These are phyloP conservation scores for Zoanthus gigantus DNA, from an alignment of 92 coral and sea anemone species.

Conservation along the genomic window DNA sequence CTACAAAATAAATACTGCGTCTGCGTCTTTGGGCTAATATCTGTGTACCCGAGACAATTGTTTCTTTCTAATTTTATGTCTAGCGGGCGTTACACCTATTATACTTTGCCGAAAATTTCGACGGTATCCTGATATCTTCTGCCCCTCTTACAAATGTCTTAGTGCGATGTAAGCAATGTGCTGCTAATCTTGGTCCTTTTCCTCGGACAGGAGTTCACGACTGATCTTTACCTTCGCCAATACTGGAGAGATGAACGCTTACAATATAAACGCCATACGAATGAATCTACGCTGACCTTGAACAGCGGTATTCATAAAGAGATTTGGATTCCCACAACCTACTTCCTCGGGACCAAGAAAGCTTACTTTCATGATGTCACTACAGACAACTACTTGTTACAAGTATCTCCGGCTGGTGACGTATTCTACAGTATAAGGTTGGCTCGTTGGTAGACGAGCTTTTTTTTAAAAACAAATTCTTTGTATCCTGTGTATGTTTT, in stretches of 20 bases:
- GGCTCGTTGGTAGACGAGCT: neutral
- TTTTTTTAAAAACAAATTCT: no score
- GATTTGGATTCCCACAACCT: constrained; percentile 96
- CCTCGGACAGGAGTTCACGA: constrained; percentile 83
- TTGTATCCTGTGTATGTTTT: no score
- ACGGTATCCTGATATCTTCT: no score
- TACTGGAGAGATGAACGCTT: constrained; percentile 98
- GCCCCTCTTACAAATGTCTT: no score
- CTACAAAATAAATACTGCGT: no score
- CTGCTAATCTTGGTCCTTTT: neutral
- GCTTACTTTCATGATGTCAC: constrained; percentile 99
- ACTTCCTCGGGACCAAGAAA: constrained; percentile 87
- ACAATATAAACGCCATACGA: constrained; percentile 58
- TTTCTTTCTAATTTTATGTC: no score
- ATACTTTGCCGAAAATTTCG: no score
- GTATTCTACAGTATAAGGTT: constrained; percentile 93
- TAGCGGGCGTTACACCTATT: no score
- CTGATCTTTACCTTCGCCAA: constrained; percentile 92
- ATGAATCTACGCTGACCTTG: constrained; percentile 75
- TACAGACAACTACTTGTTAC: constrained; percentile 93
- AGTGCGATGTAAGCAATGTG: neutral
- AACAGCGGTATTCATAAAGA: constrained; percentile 92
- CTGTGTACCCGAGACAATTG: no score
- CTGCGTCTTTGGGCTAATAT: no score
- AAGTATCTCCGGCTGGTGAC: constrained; percentile 87